Percentiles rank a stretch among this genome's conserved stretches.
phyloP scores from a whole-genome alignment of 1,140 invertebrate genomes.

The Zaprionus camerounensis region DNA sequence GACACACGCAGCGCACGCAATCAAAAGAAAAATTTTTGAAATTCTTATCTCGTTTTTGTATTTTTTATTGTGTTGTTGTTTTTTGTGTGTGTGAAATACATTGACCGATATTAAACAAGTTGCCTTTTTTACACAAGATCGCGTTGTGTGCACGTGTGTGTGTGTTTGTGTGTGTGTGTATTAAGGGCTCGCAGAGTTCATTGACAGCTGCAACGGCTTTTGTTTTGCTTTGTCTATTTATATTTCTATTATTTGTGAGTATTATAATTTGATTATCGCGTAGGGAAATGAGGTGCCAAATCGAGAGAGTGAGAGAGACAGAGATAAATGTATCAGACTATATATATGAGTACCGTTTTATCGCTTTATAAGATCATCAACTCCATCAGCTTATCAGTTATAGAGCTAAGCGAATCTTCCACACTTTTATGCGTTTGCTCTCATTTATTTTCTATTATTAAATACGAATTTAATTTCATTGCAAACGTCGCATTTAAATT shows the following conservation, averaged over 20 bases:
- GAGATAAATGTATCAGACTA: no score
- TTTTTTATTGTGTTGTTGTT: constrained; percentile 38
- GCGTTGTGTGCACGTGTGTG: constrained; percentile 20
- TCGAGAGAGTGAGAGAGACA: neutral
- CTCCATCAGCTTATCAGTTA: neutral
- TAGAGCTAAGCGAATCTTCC: neutral
- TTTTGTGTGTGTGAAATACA: constrained; percentile 63
- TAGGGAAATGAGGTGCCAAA: neutral
- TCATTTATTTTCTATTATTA: constrained; percentile 3
- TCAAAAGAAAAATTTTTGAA: constrained; percentile 75
- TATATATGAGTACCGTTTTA: neutral
- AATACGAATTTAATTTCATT: constrained; percentile 15
- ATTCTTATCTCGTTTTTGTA: constrained; percentile 79
- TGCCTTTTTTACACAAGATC: constrained; percentile 63
- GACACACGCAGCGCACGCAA: constrained; percentile 57
- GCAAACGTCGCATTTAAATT: constrained; percentile 59
- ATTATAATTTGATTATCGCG: constrained; percentile 1
- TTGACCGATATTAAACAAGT: constrained; percentile 83
- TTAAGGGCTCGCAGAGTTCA: constrained; percentile 70
- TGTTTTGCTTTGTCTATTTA: constrained; percentile 38
- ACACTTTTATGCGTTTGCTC: constrained; percentile 5
- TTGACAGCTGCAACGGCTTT: constrained; percentile 57
- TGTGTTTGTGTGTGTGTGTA: constrained; percentile 15
- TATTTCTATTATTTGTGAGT: constrained; percentile 18
- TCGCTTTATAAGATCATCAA: neutral